A percentile compares a stretch with the other conserved stretches of the same genome.
Conservation (phyloP, 2,888 invertebrate genomes). For the Parascotia fuliginaria region DNA sequence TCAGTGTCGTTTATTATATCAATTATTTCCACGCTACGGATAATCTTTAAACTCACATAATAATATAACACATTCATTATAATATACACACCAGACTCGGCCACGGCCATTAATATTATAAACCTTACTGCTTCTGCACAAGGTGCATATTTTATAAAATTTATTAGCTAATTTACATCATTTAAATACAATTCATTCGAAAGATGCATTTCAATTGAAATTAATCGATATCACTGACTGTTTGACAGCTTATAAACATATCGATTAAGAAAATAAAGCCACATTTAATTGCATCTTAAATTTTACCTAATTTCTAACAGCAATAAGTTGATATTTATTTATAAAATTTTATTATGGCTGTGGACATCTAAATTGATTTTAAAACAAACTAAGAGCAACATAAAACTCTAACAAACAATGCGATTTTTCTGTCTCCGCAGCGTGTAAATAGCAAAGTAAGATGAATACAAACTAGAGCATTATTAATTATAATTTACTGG, state of each 20-base stretch:
- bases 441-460: conserved; percentile 37
- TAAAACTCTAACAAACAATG: too few species aligned
- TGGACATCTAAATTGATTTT: conserved; percentile 12
- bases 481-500: too few species aligned
- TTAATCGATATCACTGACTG: too few species aligned
- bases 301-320: too few species aligned
- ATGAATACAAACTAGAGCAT: conserved; percentile 16
- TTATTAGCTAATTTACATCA: background rate
- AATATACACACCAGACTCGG: background rate
- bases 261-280: background rate
- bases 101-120: background rate
- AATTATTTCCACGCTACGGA: conserved; percentile 40
- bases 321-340: too few species aligned
- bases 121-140: background rate
- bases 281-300: background rate
- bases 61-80: conserved; percentile 1
- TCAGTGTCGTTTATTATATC: background rate
- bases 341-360: too few species aligned
- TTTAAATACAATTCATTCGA: too few species aligned
- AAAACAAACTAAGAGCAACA: conserved; percentile 16
- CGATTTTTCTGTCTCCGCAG: too few species aligned
- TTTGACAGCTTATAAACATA: too few species aligned
- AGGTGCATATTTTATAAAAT: background rate
- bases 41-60: conserved; percentile 10
- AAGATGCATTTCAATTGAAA: too few species aligned